Evolutionary conservation across 2,113 vertebrate genomes (phyloP).

Genomic region (Plestiodon gilberti): DNA sequence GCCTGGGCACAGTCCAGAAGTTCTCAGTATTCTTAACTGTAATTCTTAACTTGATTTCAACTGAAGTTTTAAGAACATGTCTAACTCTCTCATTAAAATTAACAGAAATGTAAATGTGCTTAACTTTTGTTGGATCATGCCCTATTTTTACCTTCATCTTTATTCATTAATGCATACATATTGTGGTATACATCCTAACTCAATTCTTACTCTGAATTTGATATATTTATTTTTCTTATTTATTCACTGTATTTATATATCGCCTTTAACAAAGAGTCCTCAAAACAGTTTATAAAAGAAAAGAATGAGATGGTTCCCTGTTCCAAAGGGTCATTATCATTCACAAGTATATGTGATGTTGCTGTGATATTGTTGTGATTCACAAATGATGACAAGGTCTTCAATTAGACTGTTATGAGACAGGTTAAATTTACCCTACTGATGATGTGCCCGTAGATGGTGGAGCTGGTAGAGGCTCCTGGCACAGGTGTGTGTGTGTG

Average conservation of each 20-base stretch:
- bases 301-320: too few relatives aligned
- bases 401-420: too few relatives aligned
- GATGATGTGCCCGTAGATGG: too few relatives aligned
- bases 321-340: too few relatives aligned
- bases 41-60: background rate
- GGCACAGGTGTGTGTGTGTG: too few relatives aligned
- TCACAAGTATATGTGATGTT: too few relatives aligned
- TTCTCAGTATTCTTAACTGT: background rate
- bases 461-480: too few relatives aligned
- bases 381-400: background rate
- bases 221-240: too few relatives aligned
- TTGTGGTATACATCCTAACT: background rate
- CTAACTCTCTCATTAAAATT: background rate
- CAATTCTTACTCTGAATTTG: background rate
- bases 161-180: background rate
- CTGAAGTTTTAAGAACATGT: background rate
- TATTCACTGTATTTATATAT: too few relatives aligned
- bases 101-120: background rate
- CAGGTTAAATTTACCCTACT: too few relatives aligned
- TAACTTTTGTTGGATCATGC: background rate
- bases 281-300: too few relatives aligned
- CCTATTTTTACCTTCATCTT: background rate
- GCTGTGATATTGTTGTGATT: background rate
- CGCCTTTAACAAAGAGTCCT: too few relatives aligned
- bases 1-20: background rate